Base-by-base conservation (phyloP, 2,888 invertebrate genomes). In the Caenorhabditis wallacei region DNA sequence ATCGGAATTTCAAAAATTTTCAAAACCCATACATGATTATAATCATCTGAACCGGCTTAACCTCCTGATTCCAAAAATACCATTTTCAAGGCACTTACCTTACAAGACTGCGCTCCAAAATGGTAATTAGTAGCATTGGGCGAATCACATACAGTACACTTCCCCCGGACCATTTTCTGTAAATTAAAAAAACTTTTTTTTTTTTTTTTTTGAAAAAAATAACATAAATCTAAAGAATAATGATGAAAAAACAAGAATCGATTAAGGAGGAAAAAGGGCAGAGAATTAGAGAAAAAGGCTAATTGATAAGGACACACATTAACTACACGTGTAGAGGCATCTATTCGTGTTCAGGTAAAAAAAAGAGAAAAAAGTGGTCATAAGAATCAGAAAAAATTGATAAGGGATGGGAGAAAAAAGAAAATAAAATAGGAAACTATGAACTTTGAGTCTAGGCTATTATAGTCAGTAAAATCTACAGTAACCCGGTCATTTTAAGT, bases 121-220 rank as follows among this genome's bases (percentile, higher is more conserved):
- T 82, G 82, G 43, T 71, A 82, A 48, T 82, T 82, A 2, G 78
- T 72, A 7, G 78, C 82, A 8, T 82, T 78, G 3, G 82, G 82
- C 0, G 78, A 78, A 22, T 74, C 78, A 53, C 82, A 82, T 1
- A 82, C 82, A 16, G 72, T 78, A 26, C 82, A 82, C n/a, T 81
- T 81, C 46, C 63, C 75, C 0, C 75, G 66, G 24, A 75, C 75
- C 75, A 75, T 75, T 2, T 40, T 10, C n/a, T n/a, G n/a, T n/a
- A n/a, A n/a, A n/a, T n/a, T n/a, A n/a, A n/a, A 30, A 30, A 30
- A 30, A 30, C n/a, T n/a, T n/a, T n/a, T n/a, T n/a, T n/a, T n/a
- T n/a, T n/a, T 20, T 16, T 57, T 57, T 57, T 13, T 56, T 26
- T n/a, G n/a, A 40, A 13, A 40, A 40, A 40, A 40, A 40, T 40